Conservation (phyloP, 2,797 vertebrate genomes). For the Varecia variegata region DNA sequence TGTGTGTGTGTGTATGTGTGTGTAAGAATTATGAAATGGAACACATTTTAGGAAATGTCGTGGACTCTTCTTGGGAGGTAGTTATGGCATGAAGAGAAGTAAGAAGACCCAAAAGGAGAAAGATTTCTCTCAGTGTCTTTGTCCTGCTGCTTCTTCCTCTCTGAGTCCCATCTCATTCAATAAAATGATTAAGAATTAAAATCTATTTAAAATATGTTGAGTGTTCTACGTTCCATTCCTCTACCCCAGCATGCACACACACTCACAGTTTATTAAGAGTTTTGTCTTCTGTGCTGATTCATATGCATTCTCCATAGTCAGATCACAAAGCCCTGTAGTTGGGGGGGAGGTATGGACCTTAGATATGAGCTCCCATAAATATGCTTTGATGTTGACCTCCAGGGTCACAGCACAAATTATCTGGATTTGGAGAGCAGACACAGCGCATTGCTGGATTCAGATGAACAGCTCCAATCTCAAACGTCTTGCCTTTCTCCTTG, state of each 20-base stretch:
- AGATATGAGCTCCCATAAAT: neutral
- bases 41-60: neutral
- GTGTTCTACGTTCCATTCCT: neutral
- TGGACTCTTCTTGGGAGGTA: neutral
- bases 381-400: neutral
- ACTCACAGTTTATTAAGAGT: neutral
- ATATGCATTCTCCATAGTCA: neutral
- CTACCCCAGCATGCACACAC: neutral
- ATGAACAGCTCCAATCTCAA: neutral
- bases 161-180: neutral
- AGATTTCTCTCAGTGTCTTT: neutral
- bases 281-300: neutral
- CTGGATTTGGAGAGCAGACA: neutral
- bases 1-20: constrained; percentile 46
- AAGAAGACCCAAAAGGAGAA: neutral
- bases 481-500: neutral
- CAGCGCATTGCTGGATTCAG: neutral
- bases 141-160: neutral
- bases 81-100: neutral
- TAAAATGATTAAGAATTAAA: neutral
- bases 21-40: neutral
- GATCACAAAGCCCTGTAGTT: neutral
- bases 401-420: neutral
- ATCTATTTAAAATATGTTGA: neutral
- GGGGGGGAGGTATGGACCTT: neutral